These are phyloP conservation scores for Drosophila algonquin DNA, from an alignment of 2,888 invertebrate species.

Conservation along the genomic window DNA sequence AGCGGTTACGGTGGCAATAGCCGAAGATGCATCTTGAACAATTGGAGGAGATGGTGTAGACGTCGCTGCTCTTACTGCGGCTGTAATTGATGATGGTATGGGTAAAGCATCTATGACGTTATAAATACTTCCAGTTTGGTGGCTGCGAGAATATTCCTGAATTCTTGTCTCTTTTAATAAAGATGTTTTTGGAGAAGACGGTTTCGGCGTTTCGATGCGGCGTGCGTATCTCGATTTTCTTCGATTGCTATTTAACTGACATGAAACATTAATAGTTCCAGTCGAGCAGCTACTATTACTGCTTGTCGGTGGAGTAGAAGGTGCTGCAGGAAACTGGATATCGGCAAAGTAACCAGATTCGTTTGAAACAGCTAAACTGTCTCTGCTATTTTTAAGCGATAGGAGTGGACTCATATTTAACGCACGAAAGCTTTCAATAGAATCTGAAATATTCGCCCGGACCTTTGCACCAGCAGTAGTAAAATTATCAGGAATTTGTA, in stretches of 20 bases:
- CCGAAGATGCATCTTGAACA: constrained; percentile 32
- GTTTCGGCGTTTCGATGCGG: constrained; percentile 54
- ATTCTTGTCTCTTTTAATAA: constrained; percentile 9
- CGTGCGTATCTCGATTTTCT: constrained; percentile 66
- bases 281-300: constrained; percentile 61
- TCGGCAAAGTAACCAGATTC: constrained; percentile 32
- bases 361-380: constrained; percentile 7
- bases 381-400: constrained; percentile 12
- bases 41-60: constrained; percentile 17
- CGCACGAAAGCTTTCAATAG: constrained; percentile 17
- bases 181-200: constrained; percentile 9
- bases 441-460: constrained; percentile 12
- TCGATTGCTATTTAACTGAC: constrained; percentile 45
- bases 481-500: constrained; percentile 10
- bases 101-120: constrained; percentile 6
- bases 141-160: constrained; percentile 16
- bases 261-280: constrained; percentile 31
- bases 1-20: constrained; percentile 53
- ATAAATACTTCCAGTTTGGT: neutral
- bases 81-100: constrained; percentile 20
- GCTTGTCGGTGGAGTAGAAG: constrained; percentile 55
- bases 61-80: constrained; percentile 19
- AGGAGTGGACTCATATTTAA: constrained; percentile 25
- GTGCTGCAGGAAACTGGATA: constrained; percentile 50
- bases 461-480: neutral